Evolutionary conservation across 2,888 invertebrate species (phyloP), one percentile per base, ranked within the genome.

Genomic region (Chrysotoxum bicinctum): DNA sequence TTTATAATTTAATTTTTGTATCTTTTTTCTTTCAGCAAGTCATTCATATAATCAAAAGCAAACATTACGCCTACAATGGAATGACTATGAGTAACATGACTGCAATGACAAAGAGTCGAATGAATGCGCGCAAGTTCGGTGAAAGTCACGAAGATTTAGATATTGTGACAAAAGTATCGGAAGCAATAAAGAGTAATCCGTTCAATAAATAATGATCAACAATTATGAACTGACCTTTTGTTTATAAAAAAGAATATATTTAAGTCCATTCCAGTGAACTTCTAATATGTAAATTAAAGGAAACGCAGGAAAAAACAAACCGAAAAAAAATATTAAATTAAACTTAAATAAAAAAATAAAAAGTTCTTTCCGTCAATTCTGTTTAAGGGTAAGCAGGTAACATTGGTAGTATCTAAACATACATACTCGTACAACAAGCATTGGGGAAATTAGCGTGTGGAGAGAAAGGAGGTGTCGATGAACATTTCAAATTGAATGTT

Each of bases 21-120:
- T 16, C 64, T 60, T 26, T 87, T 87, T 66, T 81, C 68, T 93
- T 93, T 30, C 92, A 95, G 95, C 95, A 95, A 94, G 93, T 95
- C 14, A 94, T 95, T 58, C 93, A 95, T 82, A 93, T 94, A 3
- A 93, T 95, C 78, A 95, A 95, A 89, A 93, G 93, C 88, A 95
- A 95, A 89, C 92, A 92, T 76, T 91, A 91, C 74, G 89, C 81
- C 35, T 88, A 91, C 16, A 87, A 90, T 16, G 89, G 90, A n/a
- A 89, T 92, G 54, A 88, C 76, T 35, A 77, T 64, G 73, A 77
- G 43, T 40, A 77, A 81, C 7, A 50, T 80, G 84, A 85, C 62
- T 16, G 56, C 78, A 32, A 69, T 74, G 48, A 50, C 64, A 32
- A 83, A 73, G 21, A 83, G 35, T 19, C 21, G 40, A 52, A 35